These are phyloP conservation scores for Paracentrotus lividus DNA, from an alignment of 53 echinoderm and acorn worm species.

Conservation along the genomic window DNA sequence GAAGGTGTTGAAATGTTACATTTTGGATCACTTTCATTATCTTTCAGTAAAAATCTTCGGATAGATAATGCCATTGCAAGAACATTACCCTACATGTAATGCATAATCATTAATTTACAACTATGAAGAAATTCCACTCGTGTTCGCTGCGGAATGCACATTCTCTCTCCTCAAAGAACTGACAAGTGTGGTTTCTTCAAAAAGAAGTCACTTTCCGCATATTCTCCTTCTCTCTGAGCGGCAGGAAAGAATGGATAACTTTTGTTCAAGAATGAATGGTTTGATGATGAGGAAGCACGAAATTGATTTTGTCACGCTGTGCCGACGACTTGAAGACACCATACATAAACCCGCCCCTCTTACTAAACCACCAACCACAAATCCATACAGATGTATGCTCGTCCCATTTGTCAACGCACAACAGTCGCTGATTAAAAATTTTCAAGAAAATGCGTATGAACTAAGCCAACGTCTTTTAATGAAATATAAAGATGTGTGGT, in stretches of 20 bases:
- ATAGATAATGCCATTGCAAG: too few species aligned
- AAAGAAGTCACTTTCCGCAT: background rate
- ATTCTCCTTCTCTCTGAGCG: background rate
- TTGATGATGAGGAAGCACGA: slow-evolving; percentile 12
- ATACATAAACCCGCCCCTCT: slow-evolving; percentile 28
- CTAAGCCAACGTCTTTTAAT: background rate
- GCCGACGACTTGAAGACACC: slow-evolving; percentile 47
- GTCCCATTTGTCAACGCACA: background rate
- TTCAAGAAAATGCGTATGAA: background rate
- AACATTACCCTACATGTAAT: too few species aligned
- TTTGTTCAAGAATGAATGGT: slow-evolving; percentile 17
- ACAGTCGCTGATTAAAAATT: background rate
- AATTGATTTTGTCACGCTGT: slow-evolving; percentile 56
- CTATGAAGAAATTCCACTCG: too few species aligned
- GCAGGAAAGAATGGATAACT: background rate
- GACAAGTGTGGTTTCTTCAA: slow-evolving; percentile 22
- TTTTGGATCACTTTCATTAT: background rate
- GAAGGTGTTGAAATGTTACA: too few species aligned
- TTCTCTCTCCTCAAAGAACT: background rate
- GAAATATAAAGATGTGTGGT: background rate
- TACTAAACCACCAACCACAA: slow-evolving; percentile 6
- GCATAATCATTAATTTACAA: background rate
- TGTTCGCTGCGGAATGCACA: background rate
- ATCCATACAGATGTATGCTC: slow-evolving; percentile 3
- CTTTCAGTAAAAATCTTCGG: background rate